Conservation (phyloP, 23 tunicate species). For the Oikopleura vanhoeffeni region DNA sequence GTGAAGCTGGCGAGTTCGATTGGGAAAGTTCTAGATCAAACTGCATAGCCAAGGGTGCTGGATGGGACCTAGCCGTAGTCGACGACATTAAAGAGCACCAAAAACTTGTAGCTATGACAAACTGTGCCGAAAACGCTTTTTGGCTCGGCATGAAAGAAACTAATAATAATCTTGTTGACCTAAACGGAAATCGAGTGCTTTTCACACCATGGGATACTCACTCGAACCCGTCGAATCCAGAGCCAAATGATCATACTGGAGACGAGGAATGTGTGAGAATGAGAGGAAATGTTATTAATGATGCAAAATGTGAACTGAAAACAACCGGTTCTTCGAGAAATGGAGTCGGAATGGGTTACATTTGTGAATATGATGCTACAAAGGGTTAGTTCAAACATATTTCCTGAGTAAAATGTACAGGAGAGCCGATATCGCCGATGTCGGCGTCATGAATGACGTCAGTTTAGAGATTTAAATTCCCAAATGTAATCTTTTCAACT, state of each 20-base stretch:
- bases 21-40: no score
- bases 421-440: no score
- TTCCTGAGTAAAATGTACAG: no score
- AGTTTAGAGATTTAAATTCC: no score
- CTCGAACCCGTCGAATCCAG: not conserved
- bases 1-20: no score
- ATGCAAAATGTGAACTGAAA: not conserved
- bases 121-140: not conserved
- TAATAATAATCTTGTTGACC: not conserved
- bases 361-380: conserved; percentile 10
- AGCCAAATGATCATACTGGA: not conserved
- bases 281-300: not conserved
- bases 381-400: no score
- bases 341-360: conserved; percentile 1
- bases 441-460: no score
- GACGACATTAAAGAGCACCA: not conserved
- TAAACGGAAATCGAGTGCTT: not conserved
- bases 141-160: not conserved
- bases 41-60: no score
- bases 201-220: not conserved
- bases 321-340: not conserved
- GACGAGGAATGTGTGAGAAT: not conserved
- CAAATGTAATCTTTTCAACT: no score
- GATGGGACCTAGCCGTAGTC: no score
- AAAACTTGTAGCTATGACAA: not conserved